phyloP scores from a whole-genome alignment of 2,797 vertebrate species.

The Vultur gryphus region DNA sequence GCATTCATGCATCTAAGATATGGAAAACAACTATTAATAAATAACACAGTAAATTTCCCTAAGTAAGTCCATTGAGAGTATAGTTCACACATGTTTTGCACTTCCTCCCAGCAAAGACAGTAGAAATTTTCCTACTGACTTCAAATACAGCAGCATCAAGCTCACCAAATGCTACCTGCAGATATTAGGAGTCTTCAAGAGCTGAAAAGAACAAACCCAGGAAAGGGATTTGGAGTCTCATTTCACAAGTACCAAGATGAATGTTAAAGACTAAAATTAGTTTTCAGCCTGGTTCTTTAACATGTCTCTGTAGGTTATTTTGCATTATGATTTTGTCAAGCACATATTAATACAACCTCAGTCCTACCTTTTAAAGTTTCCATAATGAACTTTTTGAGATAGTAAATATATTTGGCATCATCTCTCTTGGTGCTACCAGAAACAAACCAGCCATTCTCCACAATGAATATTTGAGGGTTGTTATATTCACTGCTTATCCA shows the following conservation, averaged over 20 bases:
- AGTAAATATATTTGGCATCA: slow-evolving; percentile 93
- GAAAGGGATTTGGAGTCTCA: background rate
- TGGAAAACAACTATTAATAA: background rate
- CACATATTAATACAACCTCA: background rate
- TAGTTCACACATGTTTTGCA: background rate
- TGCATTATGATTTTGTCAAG: background rate
- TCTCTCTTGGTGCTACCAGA: slow-evolving; percentile 87
- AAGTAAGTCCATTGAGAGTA: background rate
- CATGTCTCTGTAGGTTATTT: background rate
- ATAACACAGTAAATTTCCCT: background rate
- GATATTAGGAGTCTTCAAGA: background rate
- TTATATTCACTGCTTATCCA: slow-evolving; percentile 92
- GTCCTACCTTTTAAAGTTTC: slow-evolving; percentile 91
- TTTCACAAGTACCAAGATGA: background rate
- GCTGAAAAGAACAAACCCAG: background rate
- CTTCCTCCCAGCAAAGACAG: background rate
- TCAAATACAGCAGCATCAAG: background rate
- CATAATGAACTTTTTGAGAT: slow-evolving; percentile 92
- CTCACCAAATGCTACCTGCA: background rate
- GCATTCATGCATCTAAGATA: background rate
- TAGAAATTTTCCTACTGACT: background rate
- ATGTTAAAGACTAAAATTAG: slow-evolving; percentile 9
- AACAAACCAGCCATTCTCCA: slow-evolving; percentile 95
- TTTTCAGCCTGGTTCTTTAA: background rate
- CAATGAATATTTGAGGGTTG: slow-evolving; percentile 88